phyloP scores from a whole-genome alignment of 1,140 invertebrate genomes.

The Scaptomyza graminum region DNA sequence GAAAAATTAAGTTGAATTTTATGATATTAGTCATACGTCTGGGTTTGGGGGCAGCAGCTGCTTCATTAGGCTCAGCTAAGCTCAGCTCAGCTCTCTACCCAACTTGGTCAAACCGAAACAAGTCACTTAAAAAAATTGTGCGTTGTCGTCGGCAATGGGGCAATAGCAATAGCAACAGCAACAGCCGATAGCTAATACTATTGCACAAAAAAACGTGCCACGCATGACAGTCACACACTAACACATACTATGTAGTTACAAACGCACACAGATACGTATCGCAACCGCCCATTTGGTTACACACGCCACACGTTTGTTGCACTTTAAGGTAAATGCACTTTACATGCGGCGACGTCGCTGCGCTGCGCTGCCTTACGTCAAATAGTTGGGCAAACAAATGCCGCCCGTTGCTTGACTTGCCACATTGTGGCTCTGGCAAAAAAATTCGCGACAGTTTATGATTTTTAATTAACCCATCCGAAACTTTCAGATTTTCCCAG shows the following conservation, averaged over 20 bases:
- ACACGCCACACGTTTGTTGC: conserved; percentile 46
- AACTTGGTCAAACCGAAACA: conserved; percentile 52
- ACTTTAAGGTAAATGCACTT: conserved; percentile 77
- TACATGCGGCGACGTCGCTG: conserved; percentile 24
- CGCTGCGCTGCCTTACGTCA: conserved; percentile 1
- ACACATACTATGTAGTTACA: conserved; percentile 30
- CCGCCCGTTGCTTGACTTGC: not conserved
- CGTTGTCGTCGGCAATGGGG: conserved; percentile 33
- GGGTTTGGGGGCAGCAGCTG: conserved; percentile 1
- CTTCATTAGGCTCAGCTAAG: conserved; percentile 15
- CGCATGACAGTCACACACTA: conserved; percentile 55
- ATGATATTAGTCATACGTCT: conserved; percentile 64
- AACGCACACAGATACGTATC: conserved; percentile 23
- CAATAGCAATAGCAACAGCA: conserved; percentile 16
- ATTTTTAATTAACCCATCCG: conserved; percentile 67
- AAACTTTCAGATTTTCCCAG: conserved; percentile 46
- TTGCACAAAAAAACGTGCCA: conserved; percentile 76
- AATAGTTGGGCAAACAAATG: conserved; percentile 44
- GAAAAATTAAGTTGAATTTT: conserved; percentile 5
- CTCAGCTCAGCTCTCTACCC: conserved; percentile 9
- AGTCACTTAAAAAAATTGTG: conserved; percentile 42
- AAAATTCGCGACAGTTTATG: conserved; percentile 69
- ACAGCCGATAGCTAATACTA: conserved; percentile 26
- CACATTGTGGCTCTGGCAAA: not conserved
- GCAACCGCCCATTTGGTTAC: conserved; percentile 32